Evolutionary conservation across 1,140 invertebrate genomes (phyloP).

Genomic region (Zaprionus lachaisei): DNA sequence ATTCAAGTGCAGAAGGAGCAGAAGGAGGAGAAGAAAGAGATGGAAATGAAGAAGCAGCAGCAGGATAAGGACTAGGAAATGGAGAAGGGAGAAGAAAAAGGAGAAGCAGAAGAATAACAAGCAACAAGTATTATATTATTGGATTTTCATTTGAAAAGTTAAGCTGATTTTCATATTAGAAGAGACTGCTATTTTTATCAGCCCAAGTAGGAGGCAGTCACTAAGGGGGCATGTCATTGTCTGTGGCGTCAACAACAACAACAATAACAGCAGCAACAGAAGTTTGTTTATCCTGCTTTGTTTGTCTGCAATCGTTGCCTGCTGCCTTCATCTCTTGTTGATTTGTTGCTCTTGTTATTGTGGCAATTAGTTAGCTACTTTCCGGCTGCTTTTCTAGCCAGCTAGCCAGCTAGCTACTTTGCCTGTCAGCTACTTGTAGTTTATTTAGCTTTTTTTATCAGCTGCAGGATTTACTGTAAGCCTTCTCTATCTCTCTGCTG

Average conservation of each 20-base stretch:
- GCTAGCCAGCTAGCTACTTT: neutral
- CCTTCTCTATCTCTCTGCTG: neutral
- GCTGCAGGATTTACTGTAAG: neutral
- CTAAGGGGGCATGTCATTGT: neutral
- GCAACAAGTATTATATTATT: neutral
- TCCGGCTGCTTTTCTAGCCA: neutral
- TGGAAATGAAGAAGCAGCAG: neutral
- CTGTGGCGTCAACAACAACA: neutral
- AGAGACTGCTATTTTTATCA: neutral
- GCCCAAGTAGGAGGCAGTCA: no score
- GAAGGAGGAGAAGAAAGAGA: neutral
- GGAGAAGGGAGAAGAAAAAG: neutral
- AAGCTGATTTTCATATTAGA: slow-evolving; percentile 25
- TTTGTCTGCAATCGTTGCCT: slow-evolving; percentile 2
- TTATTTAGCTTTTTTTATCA: neutral
- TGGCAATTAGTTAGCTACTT: slow-evolving; percentile 13
- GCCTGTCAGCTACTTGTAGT: neutral
- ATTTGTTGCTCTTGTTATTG: slow-evolving; percentile 8
- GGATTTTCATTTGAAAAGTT: slow-evolving; percentile 9
- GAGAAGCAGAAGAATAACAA: neutral
- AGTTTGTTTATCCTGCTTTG: neutral
- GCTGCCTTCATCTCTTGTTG: neutral
- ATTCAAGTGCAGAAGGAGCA: neutral
- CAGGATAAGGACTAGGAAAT: neutral
- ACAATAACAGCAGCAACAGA: neutral